Evolutionary conservation across 92 coral and sea anemone genomes (phyloP).

Genomic region (Epizoanthus illoricatus): DNA sequence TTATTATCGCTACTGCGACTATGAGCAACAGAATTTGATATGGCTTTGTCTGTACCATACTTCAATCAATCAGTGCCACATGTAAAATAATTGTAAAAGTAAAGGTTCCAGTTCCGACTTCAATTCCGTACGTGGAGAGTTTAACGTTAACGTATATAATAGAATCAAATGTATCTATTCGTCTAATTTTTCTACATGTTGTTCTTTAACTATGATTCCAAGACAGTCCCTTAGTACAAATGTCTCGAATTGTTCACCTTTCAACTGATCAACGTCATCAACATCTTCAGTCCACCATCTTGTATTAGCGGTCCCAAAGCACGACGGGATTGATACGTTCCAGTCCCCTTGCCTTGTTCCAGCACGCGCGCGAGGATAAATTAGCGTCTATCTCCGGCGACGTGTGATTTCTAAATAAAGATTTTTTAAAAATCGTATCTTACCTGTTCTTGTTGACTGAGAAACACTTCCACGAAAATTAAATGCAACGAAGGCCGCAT

Average conservation of each 20-base stretch:
- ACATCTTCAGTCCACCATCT: background rate
- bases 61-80: background rate
- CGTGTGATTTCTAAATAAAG: too few relatives aligned
- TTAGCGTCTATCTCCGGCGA: too few relatives aligned
- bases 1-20: conserved; percentile 11
- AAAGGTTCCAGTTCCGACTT: background rate
- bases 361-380: too few relatives aligned
- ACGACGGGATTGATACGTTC: background rate
- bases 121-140: too few relatives aligned
- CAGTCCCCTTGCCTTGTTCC: background rate
- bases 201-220: too few relatives aligned
- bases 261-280: background rate
- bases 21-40: conserved; percentile 24
- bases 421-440: too few relatives aligned
- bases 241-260: background rate
- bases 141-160: too few relatives aligned
- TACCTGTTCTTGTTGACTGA: too few relatives aligned
- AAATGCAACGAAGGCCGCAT: too few relatives aligned
- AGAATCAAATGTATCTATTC: too few relatives aligned
- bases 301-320: background rate
- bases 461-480: background rate
- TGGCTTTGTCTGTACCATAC: conserved; percentile 15
- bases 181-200: too few relatives aligned
- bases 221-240: background rate
- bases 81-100: background rate